Evolutionary conservation across 30 jellyfish, hydroid and myxozoan species (phyloP).

Genomic region (Mastigias papua): DNA sequence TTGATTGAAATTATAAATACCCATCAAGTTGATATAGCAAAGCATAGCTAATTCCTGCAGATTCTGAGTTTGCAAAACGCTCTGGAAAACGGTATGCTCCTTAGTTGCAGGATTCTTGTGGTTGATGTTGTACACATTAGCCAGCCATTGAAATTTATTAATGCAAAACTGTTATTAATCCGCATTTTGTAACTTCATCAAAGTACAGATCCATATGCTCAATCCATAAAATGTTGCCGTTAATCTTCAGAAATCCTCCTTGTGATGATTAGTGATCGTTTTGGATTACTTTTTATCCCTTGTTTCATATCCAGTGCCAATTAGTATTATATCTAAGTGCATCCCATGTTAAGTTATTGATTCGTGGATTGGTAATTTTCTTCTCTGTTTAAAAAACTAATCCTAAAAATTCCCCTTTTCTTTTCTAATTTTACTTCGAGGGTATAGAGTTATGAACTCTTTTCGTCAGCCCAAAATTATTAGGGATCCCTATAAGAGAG

Average conservation of each 20-base stretch:
- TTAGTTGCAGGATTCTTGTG: neutral
- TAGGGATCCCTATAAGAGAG: too few relatives aligned
- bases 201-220: conserved; percentile 29
- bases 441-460: neutral
- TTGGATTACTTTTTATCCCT: conserved; percentile 1
- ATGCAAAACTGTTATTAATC: conserved; percentile 14
- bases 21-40: too few relatives aligned
- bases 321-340: neutral
- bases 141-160: neutral
- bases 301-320: conserved; percentile 2
- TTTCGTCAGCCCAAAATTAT: too few relatives aligned
- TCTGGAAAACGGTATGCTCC: too few relatives aligned
- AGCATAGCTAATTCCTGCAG: too few relatives aligned
- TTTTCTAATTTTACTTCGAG: neutral
- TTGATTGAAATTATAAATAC: too few relatives aligned
- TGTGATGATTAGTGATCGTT: conserved; percentile 18
- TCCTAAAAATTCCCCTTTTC: neutral
- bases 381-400: neutral
- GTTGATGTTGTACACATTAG: neutral
- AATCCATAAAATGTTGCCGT: conserved; percentile 47
- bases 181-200: conserved; percentile 26
- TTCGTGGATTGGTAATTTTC: neutral
- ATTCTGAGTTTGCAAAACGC: too few relatives aligned
- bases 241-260: conserved; percentile 8
- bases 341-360: neutral